Base-by-base conservation (phyloP, 2,113 vertebrate species). In the Rostratula benghalensis region DNA sequence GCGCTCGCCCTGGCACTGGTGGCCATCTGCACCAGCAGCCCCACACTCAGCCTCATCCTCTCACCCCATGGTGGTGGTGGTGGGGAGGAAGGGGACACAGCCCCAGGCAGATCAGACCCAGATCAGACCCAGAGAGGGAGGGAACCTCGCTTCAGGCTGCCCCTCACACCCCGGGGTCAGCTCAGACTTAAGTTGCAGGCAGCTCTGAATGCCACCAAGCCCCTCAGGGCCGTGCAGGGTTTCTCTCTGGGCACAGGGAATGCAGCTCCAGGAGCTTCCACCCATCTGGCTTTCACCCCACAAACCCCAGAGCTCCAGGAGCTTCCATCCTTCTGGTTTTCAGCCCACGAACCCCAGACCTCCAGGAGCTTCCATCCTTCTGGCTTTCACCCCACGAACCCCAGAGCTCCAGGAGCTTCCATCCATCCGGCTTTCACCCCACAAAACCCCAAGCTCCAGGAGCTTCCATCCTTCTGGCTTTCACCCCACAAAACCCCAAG, bases 371-470 rank as follows among this genome's bases (percentile, higher is more conserved):
- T n/a, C 59, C 17, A 2, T 4, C 37, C 33, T 10, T 18, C 56
- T 3, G 0, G 37, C 51, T n/a, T n/a, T n/a, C n/a, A n/a, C n/a
- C n/a, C n/a, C n/a, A n/a, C n/a, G n/a, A n/a, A n/a, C n/a, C n/a
- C n/a, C n/a, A n/a, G n/a, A 15, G 50, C 51, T 56, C 33, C 30
- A 21, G 46, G 21, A 68, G 11, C 31, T 54, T n/a, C 59, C 17
- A 2, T 4, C 37, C 33, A 12, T 18, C 56, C 4, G 0, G 37
- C 51, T n/a, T n/a, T n/a, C n/a, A n/a, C n/a, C n/a, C n/a, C n/a
- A n/a, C n/a, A n/a, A n/a, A n/a, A n/a, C n/a, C n/a, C n/a, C n/a
- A n/a, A 15, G 50, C 51, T 56, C 33, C 30, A 21, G 46, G 21
- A 68, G 11, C 31, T 54, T n/a, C 59, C 17, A 2, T 4, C 37